Evolutionary conservation across 2,888 invertebrate genomes (phyloP).

Genomic region (Pachycephus smyrnensis): DNA sequence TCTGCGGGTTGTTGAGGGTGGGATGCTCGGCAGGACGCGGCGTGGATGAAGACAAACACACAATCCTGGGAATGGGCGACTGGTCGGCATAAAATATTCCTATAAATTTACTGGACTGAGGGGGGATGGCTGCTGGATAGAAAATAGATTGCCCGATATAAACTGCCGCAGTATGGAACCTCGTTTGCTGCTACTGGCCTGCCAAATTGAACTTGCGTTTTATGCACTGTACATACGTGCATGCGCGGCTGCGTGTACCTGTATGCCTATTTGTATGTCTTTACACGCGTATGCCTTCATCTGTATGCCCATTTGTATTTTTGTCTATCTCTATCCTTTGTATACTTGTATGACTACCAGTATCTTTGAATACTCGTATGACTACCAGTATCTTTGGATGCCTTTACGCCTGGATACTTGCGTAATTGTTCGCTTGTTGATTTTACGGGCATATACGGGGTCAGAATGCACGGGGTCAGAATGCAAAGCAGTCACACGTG

Average conservation of each 20-base stretch:
- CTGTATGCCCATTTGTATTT: no score
- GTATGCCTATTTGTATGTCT: conserved; percentile 8
- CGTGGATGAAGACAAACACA: conserved; percentile 1
- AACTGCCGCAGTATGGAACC: conserved; percentile 8
- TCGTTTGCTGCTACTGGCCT: background rate
- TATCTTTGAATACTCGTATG: no score
- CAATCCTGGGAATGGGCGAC: conserved; percentile 21
- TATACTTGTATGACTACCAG: no score
- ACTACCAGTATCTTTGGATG: no score
- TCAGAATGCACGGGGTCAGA: no score
- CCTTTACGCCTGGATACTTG: no score
- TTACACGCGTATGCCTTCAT: conserved; percentile 5
- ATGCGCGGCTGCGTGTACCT: no score
- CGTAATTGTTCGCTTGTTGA: no score
- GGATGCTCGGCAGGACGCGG: background rate
- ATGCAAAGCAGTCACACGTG: no score
- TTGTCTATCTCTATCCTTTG: no score
- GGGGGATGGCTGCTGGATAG: conserved; percentile 35
- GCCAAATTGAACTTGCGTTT: background rate
- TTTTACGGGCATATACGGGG: no score
- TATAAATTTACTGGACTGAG: conserved; percentile 44
- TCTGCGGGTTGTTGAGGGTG: no score
- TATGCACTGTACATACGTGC: background rate
- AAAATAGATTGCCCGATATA: conserved; percentile 46
- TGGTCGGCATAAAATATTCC: conserved; percentile 44